Conservation (phyloP, 2,797 vertebrate genomes). For the Sparidentex hasta region DNA sequence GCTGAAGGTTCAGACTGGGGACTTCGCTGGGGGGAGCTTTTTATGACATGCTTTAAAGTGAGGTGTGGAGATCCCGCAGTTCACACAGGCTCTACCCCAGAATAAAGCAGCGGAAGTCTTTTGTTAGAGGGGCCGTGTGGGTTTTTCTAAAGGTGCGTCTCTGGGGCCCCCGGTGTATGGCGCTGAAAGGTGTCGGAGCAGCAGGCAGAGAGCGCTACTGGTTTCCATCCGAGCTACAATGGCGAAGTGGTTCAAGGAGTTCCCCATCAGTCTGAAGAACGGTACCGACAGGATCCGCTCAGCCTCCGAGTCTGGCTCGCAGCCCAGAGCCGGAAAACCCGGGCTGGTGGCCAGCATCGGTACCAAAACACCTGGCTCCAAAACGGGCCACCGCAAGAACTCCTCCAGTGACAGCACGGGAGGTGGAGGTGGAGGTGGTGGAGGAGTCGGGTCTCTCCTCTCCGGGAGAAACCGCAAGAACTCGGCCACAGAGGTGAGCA, state of each 20-base stretch:
- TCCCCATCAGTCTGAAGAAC: conserved; percentile 86
- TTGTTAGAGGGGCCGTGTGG: conserved; percentile 68
- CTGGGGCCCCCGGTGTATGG: conserved; percentile 74
- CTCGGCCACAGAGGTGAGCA: conserved; percentile 84
- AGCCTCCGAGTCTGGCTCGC: conserved; percentile 83
- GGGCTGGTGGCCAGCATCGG: conserved; percentile 77
- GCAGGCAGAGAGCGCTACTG: conserved; percentile 51
- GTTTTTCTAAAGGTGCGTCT: conserved; percentile 78
- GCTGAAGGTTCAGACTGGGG: conserved; percentile 3
- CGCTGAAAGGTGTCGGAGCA: conserved; percentile 61
- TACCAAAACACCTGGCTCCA: conserved; percentile 75
- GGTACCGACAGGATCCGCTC: conserved; percentile 90
- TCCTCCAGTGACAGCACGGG: conserved; percentile 60
- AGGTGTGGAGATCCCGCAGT: conserved; percentile 41
- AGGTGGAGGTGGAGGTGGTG: conserved; percentile 34
- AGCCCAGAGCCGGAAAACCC: conserved; percentile 76
- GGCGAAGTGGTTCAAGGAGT: conserved; percentile 89
- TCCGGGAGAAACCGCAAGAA: conserved; percentile 91
- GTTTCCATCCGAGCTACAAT: conserved; percentile 65
- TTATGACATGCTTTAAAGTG: conserved; percentile 51
- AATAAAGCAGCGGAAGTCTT: conserved; percentile 78
- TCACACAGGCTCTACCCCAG: conserved; percentile 40
- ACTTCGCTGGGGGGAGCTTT: conserved; percentile 20
- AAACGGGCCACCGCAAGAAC: conserved; percentile 85
- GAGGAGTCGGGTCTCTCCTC: conserved; percentile 80